These are phyloP conservation scores for Oreotrochilus melanogaster DNA, from an alignment of 2,113 vertebrate species.

Conservation along the genomic window DNA sequence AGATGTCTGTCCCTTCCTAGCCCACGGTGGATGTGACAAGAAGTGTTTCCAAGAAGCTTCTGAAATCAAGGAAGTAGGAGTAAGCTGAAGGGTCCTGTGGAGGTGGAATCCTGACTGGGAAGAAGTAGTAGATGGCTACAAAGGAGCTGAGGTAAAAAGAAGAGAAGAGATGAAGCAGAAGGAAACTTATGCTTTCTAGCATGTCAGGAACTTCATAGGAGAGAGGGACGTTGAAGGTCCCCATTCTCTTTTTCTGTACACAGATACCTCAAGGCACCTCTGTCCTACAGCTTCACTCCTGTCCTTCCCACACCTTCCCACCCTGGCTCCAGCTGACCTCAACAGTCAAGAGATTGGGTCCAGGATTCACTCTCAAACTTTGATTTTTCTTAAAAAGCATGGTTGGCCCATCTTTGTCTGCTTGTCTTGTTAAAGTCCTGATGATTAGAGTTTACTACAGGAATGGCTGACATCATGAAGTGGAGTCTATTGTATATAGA, in stretches of 20 bases:
- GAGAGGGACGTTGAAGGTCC: neutral
- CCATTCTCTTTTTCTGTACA: neutral
- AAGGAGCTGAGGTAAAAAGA: neutral
- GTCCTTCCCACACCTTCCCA: neutral
- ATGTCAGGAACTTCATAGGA: neutral
- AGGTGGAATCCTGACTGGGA: neutral
- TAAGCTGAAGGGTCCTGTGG: neutral
- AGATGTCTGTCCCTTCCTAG: rapidly evolving
- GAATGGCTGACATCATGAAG: neutral
- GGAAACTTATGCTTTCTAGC: neutral
- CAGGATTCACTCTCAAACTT: neutral
- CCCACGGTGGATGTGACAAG: neutral
- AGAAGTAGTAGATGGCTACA: neutral
- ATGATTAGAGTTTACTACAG: neutral
- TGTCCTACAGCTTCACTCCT: neutral
- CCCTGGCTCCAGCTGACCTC: neutral
- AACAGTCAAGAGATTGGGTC: neutral
- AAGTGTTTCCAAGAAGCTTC: neutral
- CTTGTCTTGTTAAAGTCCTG: neutral
- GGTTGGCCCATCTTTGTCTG: neutral
- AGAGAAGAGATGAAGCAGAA: neutral
- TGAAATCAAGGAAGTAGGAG: neutral
- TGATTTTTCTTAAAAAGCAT: neutral
- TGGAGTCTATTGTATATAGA: neutral
- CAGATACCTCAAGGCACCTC: neutral